Evolutionary conservation across 2,113 vertebrate genomes (phyloP).

Genomic region (Ptychochromis oligacanthus): DNA sequence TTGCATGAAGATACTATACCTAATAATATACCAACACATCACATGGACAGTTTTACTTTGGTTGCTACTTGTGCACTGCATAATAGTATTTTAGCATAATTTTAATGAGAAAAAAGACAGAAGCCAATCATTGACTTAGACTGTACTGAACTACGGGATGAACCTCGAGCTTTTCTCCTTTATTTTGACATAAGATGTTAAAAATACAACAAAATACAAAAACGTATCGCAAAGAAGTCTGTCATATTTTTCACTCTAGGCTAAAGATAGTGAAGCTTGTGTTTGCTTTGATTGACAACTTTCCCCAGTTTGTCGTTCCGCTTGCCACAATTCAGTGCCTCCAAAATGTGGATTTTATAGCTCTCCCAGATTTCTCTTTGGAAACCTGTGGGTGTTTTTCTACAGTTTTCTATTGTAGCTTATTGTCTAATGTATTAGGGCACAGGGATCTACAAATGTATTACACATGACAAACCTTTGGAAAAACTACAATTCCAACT

Average conservation of each 20-base stretch:
- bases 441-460: neutral
- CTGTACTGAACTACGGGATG: neutral
- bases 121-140: neutral
- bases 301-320: neutral
- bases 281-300: neutral
- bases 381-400: neutral
- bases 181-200: neutral
- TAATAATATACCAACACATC: constrained; percentile 19
- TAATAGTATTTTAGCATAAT: constrained; percentile 12
- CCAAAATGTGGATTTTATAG: neutral
- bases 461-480: neutral
- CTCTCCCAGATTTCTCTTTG: neutral
- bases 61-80: constrained; percentile 30
- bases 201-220: neutral
- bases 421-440: neutral
- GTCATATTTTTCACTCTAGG: neutral
- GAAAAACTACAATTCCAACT: neutral
- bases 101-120: neutral
- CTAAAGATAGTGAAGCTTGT: neutral
- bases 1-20: constrained; percentile 28
- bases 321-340: neutral
- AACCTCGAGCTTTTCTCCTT: neutral
- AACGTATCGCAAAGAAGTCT: neutral
- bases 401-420: neutral
- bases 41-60: constrained; percentile 16